These are phyloP conservation scores for Plemyria rubiginata DNA, from an alignment of 2,888 invertebrate species.

Conservation along the genomic window DNA sequence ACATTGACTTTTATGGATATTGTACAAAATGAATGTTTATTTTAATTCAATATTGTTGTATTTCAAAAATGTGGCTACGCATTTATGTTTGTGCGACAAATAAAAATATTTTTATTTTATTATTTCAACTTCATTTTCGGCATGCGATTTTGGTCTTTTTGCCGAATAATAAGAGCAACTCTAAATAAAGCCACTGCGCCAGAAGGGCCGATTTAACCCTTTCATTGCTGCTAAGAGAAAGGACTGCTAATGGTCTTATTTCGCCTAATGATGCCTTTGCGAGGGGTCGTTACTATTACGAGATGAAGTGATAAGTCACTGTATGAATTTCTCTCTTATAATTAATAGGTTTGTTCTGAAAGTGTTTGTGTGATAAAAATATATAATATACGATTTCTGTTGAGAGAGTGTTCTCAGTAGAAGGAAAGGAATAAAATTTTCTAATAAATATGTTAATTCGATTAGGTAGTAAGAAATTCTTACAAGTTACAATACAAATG, in stretches of 20 bases:
- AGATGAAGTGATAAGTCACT: conserved; percentile 81
- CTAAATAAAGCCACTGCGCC: conserved; percentile 81
- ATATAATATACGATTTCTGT: background rate
- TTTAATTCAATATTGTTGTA: no score
- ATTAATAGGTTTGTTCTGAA: conserved; percentile 49
- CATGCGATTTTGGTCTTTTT: background rate
- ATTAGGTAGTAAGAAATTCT: no score
- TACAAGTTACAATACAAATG: no score
- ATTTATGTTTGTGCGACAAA: no score
- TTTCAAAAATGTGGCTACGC: no score
- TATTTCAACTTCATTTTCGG: background rate
- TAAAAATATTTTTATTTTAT: no score
- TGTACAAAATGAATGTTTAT: no score
- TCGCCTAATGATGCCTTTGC: conserved; percentile 79
- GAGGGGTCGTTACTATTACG: conserved; percentile 72
- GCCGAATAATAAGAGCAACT: conserved; percentile 55
- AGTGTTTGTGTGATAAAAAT: background rate
- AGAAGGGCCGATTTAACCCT: conserved; percentile 82
- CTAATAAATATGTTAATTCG: no score
- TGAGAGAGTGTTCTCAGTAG: no score
- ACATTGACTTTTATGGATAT: no score
- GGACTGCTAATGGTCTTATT: conserved; percentile 84
- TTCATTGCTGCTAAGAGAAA: conserved; percentile 79
- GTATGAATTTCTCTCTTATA: conserved; percentile 68
- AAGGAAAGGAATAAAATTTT: no score